These are phyloP conservation scores for Cephonodes hylas DNA, from an alignment of 2,888 invertebrate species.

Conservation along the genomic window DNA sequence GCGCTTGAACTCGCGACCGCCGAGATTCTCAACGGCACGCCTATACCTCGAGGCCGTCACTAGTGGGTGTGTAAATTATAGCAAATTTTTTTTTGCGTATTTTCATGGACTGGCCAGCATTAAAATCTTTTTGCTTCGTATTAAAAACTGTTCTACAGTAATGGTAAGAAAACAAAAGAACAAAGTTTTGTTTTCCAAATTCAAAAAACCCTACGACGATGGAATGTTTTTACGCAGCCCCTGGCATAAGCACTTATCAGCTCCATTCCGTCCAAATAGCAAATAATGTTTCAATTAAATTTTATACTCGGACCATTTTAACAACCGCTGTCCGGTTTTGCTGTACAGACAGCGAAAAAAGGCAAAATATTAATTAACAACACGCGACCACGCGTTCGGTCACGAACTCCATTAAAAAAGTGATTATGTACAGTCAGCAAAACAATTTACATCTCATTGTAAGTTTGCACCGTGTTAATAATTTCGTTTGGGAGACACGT, in stretches of 20 bases:
- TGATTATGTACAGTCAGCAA: constrained; percentile 38
- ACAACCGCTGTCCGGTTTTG: neutral
- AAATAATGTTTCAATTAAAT: constrained; percentile 10
- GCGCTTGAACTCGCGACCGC: no score
- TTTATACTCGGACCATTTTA: constrained; percentile 1
- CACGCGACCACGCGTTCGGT: constrained; percentile 30
- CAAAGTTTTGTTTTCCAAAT: neutral
- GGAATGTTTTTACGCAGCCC: neutral
- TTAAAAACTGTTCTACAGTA: no score
- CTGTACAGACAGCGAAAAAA: constrained; percentile 14
- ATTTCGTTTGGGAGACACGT: constrained; percentile 24
- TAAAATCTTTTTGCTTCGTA: no score
- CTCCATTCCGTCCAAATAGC: neutral
- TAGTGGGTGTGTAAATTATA: no score
- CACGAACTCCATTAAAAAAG: constrained; percentile 44
- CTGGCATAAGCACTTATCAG: neutral
- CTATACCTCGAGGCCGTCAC: no score
- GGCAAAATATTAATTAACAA: constrained; percentile 40
- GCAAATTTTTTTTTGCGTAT: no score
- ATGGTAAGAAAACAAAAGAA: no score
- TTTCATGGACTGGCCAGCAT: no score
- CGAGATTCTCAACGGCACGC: no score
- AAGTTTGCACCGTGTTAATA: constrained; percentile 22
- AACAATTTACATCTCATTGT: constrained; percentile 31
- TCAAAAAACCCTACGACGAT: neutral